phyloP scores from a whole-genome alignment of 2,113 vertebrate genomes.

The Pyxicephalus adspersus region DNA sequence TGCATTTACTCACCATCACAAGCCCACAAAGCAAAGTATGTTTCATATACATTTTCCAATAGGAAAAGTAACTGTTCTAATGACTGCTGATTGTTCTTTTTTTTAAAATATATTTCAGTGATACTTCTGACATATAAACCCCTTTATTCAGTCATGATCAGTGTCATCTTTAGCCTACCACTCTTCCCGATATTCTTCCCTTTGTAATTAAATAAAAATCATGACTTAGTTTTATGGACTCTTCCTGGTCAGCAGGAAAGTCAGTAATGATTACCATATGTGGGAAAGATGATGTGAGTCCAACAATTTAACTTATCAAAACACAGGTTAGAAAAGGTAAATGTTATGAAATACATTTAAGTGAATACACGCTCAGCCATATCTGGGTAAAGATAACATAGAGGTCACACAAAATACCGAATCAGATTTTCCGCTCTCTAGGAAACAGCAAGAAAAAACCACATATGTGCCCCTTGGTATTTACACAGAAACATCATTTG shows the following conservation, averaged over 20 bases:
- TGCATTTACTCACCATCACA: too few species aligned
- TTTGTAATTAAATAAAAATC: slow-evolving; percentile 34
- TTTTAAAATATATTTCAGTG: not conserved
- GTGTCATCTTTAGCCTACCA: slow-evolving; percentile 10
- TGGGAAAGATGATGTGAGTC: slow-evolving; percentile 39
- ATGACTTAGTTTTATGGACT: slow-evolving; percentile 13
- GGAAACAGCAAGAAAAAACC: slow-evolving; percentile 20
- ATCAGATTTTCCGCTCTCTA: not conserved
- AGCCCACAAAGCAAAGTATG: too few species aligned
- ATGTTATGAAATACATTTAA: slow-evolving; percentile 46
- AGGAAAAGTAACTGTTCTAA: not conserved
- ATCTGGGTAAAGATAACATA: slow-evolving; percentile 39
- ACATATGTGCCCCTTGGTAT: slow-evolving; percentile 22
- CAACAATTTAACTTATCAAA: slow-evolving; percentile 45
- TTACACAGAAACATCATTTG: slow-evolving; percentile 26
- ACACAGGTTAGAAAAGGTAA: slow-evolving; percentile 51
- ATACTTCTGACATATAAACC: not conserved
- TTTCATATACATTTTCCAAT: slow-evolving; percentile 7
- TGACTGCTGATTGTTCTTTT: not conserved
- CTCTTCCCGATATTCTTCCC: slow-evolving; percentile 4
- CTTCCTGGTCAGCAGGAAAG: slow-evolving; percentile 33
- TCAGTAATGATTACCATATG: slow-evolving; percentile 43
- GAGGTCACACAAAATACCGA: slow-evolving; percentile 35
- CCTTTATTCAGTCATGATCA: slow-evolving; percentile 26
- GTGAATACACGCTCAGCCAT: slow-evolving; percentile 31